Evolutionary conservation across 2,797 vertebrate genomes (phyloP).

Genomic region (Xerus rutilus): DNA sequence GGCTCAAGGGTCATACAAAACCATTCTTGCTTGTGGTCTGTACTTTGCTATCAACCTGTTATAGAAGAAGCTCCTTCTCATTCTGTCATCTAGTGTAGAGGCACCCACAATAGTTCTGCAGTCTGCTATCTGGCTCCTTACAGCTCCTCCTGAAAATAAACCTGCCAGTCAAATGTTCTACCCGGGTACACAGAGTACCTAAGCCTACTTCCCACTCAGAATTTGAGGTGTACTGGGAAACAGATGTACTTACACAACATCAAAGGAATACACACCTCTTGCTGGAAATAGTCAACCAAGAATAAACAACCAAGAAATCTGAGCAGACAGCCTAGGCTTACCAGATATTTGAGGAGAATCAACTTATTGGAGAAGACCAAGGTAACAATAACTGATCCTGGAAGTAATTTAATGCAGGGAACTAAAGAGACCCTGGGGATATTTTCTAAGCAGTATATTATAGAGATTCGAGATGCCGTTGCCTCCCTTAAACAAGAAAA

Average conservation of each 20-base stretch:
- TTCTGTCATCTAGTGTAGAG: background rate
- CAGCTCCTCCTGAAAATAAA: conserved; percentile 38
- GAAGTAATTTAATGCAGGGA: background rate
- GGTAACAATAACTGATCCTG: background rate
- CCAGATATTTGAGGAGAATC: background rate
- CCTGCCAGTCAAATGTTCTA: conserved; percentile 12
- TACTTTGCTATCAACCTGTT: background rate
- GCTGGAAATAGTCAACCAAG: background rate
- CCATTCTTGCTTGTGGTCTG: background rate
- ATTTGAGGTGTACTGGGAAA: background rate
- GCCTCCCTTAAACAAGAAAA: background rate
- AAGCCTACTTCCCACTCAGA: background rate
- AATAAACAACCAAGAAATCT: background rate
- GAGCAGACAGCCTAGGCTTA: background rate
- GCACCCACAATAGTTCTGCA: background rate
- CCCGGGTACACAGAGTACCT: background rate
- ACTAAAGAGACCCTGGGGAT: background rate
- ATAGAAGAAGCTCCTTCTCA: background rate
- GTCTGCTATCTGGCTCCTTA: background rate
- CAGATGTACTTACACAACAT: background rate
- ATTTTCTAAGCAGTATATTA: background rate
- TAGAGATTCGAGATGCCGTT: background rate
- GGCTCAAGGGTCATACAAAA: background rate
- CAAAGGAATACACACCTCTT: background rate
- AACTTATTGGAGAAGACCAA: background rate